Conservation (phyloP, 2,888 invertebrate genomes). For the Melanophora roralis region DNA sequence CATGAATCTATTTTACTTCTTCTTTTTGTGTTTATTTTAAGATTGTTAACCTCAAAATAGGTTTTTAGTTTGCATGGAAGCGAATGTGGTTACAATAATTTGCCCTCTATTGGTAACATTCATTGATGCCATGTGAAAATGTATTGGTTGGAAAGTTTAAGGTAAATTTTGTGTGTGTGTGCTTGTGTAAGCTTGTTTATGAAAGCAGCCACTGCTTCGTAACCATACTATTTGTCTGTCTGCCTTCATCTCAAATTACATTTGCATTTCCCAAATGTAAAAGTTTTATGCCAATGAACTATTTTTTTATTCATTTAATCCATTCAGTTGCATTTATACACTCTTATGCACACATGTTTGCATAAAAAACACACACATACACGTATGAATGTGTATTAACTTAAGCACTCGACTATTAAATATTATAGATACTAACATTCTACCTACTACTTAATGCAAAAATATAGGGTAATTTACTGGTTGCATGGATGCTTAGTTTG, state of each 20-base stretch:
- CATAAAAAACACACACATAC: too few relatives aligned
- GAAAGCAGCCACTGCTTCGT: conserved; percentile 4
- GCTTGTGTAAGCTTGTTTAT: neutral
- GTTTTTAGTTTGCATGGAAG: neutral
- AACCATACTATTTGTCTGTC: neutral
- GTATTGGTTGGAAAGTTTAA: neutral
- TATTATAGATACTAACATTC: too few relatives aligned
- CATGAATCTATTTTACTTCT: neutral
- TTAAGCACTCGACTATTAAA: too few relatives aligned
- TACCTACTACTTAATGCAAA: too few relatives aligned
- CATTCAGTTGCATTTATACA: too few relatives aligned
- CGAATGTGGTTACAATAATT: neutral
- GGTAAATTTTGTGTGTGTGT: neutral
- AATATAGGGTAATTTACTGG: too few relatives aligned
- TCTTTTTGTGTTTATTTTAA: neutral
- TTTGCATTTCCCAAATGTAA: conserved; percentile 54
- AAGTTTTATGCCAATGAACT: conserved; percentile 53
- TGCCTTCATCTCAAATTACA: conserved; percentile 40
- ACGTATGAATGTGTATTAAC: too few relatives aligned
- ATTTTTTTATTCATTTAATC: neutral
- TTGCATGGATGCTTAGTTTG: too few relatives aligned
- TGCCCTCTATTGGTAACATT: neutral
- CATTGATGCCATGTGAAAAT: too few relatives aligned
- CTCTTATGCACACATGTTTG: too few relatives aligned
- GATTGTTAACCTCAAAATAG: conserved; percentile 49